Evolutionary conservation across 37 sponge, comb jelly and placozoan genomes (phyloP).

Genomic region (Theonella swinhoei): DNA sequence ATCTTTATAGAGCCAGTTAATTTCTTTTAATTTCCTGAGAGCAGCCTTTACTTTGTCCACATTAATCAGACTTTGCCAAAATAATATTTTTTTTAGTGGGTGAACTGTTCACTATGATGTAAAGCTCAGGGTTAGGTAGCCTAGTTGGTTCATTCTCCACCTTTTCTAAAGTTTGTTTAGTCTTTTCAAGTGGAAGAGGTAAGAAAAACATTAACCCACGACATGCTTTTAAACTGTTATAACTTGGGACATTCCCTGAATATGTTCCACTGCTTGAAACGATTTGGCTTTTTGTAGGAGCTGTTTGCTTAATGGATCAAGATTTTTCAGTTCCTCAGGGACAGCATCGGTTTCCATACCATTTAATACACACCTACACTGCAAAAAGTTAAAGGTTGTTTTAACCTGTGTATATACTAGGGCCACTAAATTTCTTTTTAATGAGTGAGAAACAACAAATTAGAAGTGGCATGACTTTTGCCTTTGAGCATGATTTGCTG

Average conservation of each 20-base stretch:
- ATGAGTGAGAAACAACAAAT: no score
- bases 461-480: no score
- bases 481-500: no score
- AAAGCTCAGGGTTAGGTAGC: constrained; percentile 39
- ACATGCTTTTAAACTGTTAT: constrained; percentile 49
- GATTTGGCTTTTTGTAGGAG: constrained; percentile 61
- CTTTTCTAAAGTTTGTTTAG: constrained; percentile 40
- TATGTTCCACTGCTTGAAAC: constrained; percentile 69
- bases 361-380: constrained; percentile 74
- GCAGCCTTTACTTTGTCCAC: constrained; percentile 38
- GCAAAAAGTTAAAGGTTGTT: no score
- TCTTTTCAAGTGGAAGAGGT: constrained; percentile 51
- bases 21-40: constrained; percentile 12
- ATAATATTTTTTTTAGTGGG: constrained; percentile 49
- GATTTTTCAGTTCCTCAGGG: constrained; percentile 38
- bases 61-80: constrained; percentile 43
- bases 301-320: constrained; percentile 51
- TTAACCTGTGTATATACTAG: no score
- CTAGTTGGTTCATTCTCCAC: neutral
- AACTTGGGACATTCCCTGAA: constrained; percentile 49
- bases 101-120: constrained; percentile 40
- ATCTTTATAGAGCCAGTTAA: constrained; percentile 68
- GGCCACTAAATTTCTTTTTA: no score
- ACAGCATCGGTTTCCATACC: constrained; percentile 47
- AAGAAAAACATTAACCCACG: constrained; percentile 57